Base-by-base conservation (phyloP, 2,797 vertebrate genomes). In the Eidolon dupreanum region DNA sequence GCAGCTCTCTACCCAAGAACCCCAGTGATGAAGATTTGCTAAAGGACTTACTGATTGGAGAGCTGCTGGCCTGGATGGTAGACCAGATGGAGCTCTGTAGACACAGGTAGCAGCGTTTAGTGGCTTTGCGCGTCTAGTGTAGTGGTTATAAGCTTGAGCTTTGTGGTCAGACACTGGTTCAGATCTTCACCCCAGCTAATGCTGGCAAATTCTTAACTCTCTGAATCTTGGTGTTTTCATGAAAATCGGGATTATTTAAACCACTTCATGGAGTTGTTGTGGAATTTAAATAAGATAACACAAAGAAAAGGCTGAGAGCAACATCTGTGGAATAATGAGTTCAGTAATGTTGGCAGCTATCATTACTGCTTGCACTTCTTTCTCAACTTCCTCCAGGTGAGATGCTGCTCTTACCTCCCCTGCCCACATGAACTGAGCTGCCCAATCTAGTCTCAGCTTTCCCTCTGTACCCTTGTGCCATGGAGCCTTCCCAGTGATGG, bases 11-110 rank as follows among this genome's bases (percentile, higher is more conserved):
- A 9, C 57, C 63, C 77, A 71, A 78, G 46, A 51, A 49, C 17
- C 20, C 74, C 28, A 6, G 10, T 19, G 55, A 90, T 0, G 96
- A 96, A 61, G 97, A 84, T 70, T 43, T 92, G 66, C 95, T 97
- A 81, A 97, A 90, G 43, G 92, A 95, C 2, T 61, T 82, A 28
- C 36, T 97, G 96, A 93, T 88, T 53, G 94, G 83, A 28, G 97
- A 98, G 89, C 89, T 98, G 20, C 81, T 98, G 97, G 55, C 94
- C 0, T 98, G 98, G 97, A 0, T 98, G 96, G 97, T 77, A 98
- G 96, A 79, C 87, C 95, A 53, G 36, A 85, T 1, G 74, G 98
- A 98, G 57, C 88, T 97, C 97, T 98, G 97, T 97, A 96, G 85
- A 85, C 49, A 91, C 68, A 88, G 2, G 98, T 99, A 70, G 97